A percentile compares a stretch with the other conserved stretches of the same genome.
These are phyloP conservation scores for Paracentrotus lividus DNA, from an alignment of 53 echinoderm and acorn worm genomes.

Conservation along the genomic window DNA sequence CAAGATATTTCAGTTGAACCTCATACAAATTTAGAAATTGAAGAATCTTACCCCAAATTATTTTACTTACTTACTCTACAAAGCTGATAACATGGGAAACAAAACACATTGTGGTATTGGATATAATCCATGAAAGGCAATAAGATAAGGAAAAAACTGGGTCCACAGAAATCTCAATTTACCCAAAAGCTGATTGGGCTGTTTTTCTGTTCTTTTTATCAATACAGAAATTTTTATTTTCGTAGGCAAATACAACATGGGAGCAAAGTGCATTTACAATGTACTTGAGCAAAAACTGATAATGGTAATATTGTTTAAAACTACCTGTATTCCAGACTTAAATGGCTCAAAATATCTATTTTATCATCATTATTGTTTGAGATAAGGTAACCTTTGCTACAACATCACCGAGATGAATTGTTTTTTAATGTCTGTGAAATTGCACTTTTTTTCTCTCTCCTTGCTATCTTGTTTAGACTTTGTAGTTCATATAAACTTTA, in stretches of 20 bases:
- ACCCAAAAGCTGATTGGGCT: slow-evolving; percentile 34
- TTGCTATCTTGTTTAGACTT: slow-evolving; percentile 8
- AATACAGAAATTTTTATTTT: slow-evolving; percentile 43
- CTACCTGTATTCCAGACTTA: slow-evolving; percentile 43
- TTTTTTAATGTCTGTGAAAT: slow-evolving; percentile 38
- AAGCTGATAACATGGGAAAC: slow-evolving; percentile 49
- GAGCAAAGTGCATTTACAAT: slow-evolving; percentile 60
- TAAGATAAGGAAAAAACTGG: slow-evolving; percentile 50
- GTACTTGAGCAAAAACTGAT: slow-evolving; percentile 53
- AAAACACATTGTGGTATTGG: slow-evolving; percentile 43
- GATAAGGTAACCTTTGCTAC: slow-evolving; percentile 38
- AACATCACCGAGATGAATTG: slow-evolving; percentile 17
- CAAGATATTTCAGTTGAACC: background rate
- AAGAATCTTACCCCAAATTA: background rate
- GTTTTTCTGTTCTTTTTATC: slow-evolving; percentile 34
- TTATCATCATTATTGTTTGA: slow-evolving; percentile 56
- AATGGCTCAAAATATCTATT: slow-evolving; percentile 64
- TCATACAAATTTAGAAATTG: background rate
- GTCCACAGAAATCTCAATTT: background rate
- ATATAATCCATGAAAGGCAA: slow-evolving; percentile 56
- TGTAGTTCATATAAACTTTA: background rate
- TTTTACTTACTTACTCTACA: background rate
- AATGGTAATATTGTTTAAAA: slow-evolving; percentile 60
- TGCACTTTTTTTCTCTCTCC: background rate
- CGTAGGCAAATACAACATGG: slow-evolving; percentile 16